Conservation (phyloP, 2,113 vertebrate species). For the Patagioenas fasciata region DNA sequence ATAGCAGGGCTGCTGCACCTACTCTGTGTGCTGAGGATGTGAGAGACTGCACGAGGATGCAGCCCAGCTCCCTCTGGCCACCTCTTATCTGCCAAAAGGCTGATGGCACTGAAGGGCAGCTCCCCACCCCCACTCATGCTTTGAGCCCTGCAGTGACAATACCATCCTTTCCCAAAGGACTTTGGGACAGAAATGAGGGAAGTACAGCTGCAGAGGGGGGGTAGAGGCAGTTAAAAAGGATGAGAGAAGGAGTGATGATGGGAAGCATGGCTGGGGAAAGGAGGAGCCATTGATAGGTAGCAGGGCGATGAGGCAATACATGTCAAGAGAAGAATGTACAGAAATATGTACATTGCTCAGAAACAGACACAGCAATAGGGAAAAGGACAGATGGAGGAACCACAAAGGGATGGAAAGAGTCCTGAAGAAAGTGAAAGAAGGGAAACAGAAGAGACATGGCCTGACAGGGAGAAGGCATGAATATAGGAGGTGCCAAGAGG, state of each 20-base stretch:
- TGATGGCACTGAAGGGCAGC: background rate
- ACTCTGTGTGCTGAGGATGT: slow-evolving; percentile 9
- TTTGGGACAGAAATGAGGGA: background rate
- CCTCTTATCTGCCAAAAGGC: background rate
- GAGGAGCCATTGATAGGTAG: background rate
- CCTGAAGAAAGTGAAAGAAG: background rate
- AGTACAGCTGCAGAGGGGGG: background rate
- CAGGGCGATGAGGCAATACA: background rate
- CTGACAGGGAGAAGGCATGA: background rate
- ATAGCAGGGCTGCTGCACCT: background rate
- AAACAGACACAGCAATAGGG: background rate
- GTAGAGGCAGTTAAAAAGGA: background rate
- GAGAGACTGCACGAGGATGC: slow-evolving; percentile 1
- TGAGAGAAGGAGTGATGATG: background rate
- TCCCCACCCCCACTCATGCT: background rate
- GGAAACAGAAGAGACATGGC: background rate
- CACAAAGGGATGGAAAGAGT: background rate
- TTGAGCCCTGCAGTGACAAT: background rate
- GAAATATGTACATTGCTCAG: background rate
- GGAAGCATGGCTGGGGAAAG: background rate
- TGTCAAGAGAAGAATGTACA: rapidly evolving
- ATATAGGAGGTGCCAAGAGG: background rate
- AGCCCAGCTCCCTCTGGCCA: background rate
- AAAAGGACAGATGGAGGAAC: background rate
- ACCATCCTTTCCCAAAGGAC: background rate